Conservation (phyloP, 1,140 invertebrate species). For the Polypedilum pembai region DNA sequence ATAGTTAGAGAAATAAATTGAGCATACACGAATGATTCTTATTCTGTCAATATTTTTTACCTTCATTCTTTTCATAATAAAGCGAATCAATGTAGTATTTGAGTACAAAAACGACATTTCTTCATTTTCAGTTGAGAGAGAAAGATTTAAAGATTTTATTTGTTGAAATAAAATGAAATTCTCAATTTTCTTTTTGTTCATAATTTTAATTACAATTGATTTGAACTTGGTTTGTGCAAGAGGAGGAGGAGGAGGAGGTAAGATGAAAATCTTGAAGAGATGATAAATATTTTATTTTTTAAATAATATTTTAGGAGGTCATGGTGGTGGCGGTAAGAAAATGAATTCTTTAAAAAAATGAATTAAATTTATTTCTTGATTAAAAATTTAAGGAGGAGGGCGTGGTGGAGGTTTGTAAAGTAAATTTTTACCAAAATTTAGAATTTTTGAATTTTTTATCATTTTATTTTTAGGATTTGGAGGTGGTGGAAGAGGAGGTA, state of each 20-base stretch:
- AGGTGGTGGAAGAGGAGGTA: background rate
- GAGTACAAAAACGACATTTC: background rate
- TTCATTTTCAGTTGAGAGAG: background rate
- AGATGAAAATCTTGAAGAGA: too few relatives aligned
- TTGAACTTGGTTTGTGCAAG: background rate
- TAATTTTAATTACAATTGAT: background rate
- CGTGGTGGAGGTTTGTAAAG: too few relatives aligned
- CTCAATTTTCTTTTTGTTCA: background rate
- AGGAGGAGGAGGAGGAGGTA: background rate
- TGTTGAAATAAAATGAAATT: background rate
- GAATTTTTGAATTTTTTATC: too few relatives aligned
- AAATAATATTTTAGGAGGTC: too few relatives aligned
- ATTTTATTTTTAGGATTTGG: background rate
- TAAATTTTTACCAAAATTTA: too few relatives aligned
- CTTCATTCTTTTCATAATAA: background rate
- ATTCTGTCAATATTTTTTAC: background rate
- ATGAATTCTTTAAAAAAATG: too few relatives aligned
- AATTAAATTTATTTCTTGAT: too few relatives aligned
- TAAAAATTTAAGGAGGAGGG: too few relatives aligned
- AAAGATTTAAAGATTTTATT: background rate
- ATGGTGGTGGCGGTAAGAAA: too few relatives aligned
- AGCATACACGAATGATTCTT: background rate
- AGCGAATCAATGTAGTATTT: background rate
- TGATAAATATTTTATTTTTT: too few relatives aligned
- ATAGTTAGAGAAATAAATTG: background rate